These are phyloP conservation scores for Yponomeuta cagnagella DNA, from an alignment of 2,888 invertebrate species.

Conservation along the genomic window DNA sequence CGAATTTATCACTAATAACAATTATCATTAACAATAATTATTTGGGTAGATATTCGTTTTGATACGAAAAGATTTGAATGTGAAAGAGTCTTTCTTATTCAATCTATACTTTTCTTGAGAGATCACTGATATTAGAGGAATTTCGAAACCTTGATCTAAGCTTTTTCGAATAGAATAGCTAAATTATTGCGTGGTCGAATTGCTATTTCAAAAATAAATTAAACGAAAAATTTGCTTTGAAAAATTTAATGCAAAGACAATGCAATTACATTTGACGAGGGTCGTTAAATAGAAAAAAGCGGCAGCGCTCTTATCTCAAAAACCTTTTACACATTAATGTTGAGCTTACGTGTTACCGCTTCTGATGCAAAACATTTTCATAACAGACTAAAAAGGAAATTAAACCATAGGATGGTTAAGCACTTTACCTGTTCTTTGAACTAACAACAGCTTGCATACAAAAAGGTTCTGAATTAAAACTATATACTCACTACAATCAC, in stretches of 20 bases:
- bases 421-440: too few relatives aligned
- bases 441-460: not conserved
- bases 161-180: too few relatives aligned
- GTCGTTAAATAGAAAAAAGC: conserved; percentile 46
- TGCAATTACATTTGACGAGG: conserved; percentile 59
- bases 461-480: conserved; percentile 19
- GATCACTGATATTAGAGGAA: too few relatives aligned
- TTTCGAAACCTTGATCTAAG: too few relatives aligned
- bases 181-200: too few relatives aligned
- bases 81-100: too few relatives aligned
- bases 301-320: conserved; percentile 36
- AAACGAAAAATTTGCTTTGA: not conserved
- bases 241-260: conserved; percentile 45
- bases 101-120: too few relatives aligned
- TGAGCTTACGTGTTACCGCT: conserved; percentile 38
- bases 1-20: not conserved
- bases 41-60: not conserved
- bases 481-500: conserved; percentile 7
- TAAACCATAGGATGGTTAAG: too few relatives aligned
- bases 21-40: not conserved
- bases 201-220: not conserved
- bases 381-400: not conserved
- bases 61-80: not conserved
- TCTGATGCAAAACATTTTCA: conserved; percentile 33
- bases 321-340: conserved; percentile 49